Evolutionary conservation across 2,113 vertebrate species (phyloP), one percentile per base, ranked within the genome.

Genomic region (Silurus glanis): DNA sequence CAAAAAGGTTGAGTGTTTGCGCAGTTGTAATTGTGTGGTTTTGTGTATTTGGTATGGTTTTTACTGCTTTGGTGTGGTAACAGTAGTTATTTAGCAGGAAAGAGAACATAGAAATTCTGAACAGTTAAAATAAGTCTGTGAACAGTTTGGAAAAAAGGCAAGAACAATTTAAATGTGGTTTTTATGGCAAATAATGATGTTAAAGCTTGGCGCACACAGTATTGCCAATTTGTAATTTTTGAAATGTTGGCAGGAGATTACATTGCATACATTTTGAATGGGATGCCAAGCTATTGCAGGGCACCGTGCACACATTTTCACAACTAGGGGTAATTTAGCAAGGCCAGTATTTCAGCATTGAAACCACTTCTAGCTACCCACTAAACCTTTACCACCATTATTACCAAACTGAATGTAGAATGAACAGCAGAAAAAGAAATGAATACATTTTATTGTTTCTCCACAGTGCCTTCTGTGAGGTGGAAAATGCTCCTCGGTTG

Each of bases 401-500:
- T n/a, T 25, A 66, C 14, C 0, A 5, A 23, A 25, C n/a, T 28
- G 25, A 6, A 37, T 56, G 55, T 56, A 47, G 37, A 47, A 3
- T 23, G 12, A 74, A 74, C 17, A 74, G 16, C 69, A 21, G 21
- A 9, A 76, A n/a, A 45, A 75, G n/a, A 78, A 56, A 55, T 7
- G 1, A 56, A 28, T 37, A 19, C 21, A 5, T 61, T 21, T 61
- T 2, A 56, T 78, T 81, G 16, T 79, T 37, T 87, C n/a, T 66
- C 37, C 61, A 13, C 93, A 99, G 98, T 87, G 97, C 97, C 49
- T 99, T 99, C 91, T 95, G 96, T 91, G 93, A 95, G 90, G 87
- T 71, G 37, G 97, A 97, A 89, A 95, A 97, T 9, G 80, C 87
- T 82, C 93, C 96, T 86, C 93, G 94, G 55, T 90, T 99, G 94